Evolutionary conservation across 2,797 vertebrate genomes (phyloP).

Genomic region (Chloroceryle amazona): DNA sequence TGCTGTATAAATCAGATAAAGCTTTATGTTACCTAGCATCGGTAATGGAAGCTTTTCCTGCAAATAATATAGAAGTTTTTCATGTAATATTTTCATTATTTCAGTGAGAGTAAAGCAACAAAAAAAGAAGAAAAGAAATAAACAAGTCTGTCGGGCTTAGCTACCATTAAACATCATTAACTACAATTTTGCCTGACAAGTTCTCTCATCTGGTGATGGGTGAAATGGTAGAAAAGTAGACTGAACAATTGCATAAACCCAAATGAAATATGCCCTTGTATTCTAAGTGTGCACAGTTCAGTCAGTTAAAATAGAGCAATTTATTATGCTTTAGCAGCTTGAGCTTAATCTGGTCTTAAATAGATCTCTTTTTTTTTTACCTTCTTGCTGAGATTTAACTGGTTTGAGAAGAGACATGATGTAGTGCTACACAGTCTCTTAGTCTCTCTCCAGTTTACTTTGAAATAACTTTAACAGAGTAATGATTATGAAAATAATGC

Average conservation of each 20-base stretch:
- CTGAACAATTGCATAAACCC: constrained; percentile 75
- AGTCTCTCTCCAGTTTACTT: constrained; percentile 52
- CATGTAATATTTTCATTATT: constrained; percentile 79
- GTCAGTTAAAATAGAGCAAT: constrained; percentile 76
- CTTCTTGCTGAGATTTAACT: constrained; percentile 66
- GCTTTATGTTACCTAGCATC: constrained; percentile 73
- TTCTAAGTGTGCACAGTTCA: constrained; percentile 74
- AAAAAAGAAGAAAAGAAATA: constrained; percentile 60
- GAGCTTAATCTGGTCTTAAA: constrained; percentile 76
- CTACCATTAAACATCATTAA: constrained; percentile 79
- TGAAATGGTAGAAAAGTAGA: constrained; percentile 70
- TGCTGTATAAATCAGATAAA: constrained; percentile 81
- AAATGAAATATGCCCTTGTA: constrained; percentile 76
- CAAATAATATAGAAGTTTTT: constrained; percentile 74
- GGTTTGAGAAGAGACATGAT: constrained; percentile 67
- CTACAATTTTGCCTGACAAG: constrained; percentile 78
- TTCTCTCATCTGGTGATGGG: constrained; percentile 73
- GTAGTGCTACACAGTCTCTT: constrained; percentile 21
- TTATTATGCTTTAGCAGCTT: constrained; percentile 72
- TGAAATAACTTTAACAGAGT: constrained; percentile 66
- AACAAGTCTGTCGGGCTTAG: constrained; percentile 66
- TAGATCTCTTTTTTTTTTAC: constrained; percentile 62
- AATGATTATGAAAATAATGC: constrained; percentile 56
- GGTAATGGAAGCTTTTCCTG: constrained; percentile 68
- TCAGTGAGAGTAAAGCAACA: constrained; percentile 72